Evolutionary conservation across 2,888 invertebrate genomes (phyloP).

Genomic region (Habroteleia sp.): DNA sequence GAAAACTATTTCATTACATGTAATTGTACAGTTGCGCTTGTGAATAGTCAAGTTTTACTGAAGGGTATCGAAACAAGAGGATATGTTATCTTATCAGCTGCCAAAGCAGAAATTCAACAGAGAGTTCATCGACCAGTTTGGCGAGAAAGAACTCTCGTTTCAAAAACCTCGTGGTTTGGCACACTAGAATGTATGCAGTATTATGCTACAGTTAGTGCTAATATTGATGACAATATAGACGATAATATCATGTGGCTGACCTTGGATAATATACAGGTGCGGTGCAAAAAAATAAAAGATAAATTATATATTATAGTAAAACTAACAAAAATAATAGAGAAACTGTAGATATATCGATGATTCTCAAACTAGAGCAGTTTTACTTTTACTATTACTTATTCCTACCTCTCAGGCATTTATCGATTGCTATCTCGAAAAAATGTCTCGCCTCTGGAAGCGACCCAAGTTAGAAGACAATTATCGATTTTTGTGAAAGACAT

Average conservation of each 20-base stretch:
- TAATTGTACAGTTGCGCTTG: conserved; percentile 89
- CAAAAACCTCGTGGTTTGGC: conserved; percentile 98
- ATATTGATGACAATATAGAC: conserved; percentile 80
- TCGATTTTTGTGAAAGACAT: too few species aligned
- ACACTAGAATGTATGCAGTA: conserved; percentile 99
- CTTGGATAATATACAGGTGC: conserved; percentile 93
- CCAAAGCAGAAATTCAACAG: conserved; percentile 96
- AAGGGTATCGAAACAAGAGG: conserved; percentile 98
- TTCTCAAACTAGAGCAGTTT: too few species aligned
- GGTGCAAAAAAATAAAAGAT: conserved; percentile 1
- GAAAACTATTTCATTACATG: too few species aligned
- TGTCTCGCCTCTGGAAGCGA: too few species aligned
- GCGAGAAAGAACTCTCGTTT: conserved; percentile 92
- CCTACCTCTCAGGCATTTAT: too few species aligned
- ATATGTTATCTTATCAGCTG: conserved; percentile 97
- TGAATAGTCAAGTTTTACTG: conserved; percentile 95
- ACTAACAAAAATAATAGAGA: too few species aligned
- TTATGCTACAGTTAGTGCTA: conserved; percentile 97
- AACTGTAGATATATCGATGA: too few species aligned
- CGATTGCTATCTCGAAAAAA: too few species aligned
- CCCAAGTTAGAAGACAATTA: too few species aligned
- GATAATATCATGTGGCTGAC: conserved; percentile 98
- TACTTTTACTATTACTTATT: too few species aligned
- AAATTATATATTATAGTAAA: conserved; percentile 4
- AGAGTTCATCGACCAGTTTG: conserved; percentile 93